Evolutionary conservation across 2,113 vertebrate genomes (phyloP), one percentile per base, ranked within the genome.

Genomic region (Pygoscelis adeliae): DNA sequence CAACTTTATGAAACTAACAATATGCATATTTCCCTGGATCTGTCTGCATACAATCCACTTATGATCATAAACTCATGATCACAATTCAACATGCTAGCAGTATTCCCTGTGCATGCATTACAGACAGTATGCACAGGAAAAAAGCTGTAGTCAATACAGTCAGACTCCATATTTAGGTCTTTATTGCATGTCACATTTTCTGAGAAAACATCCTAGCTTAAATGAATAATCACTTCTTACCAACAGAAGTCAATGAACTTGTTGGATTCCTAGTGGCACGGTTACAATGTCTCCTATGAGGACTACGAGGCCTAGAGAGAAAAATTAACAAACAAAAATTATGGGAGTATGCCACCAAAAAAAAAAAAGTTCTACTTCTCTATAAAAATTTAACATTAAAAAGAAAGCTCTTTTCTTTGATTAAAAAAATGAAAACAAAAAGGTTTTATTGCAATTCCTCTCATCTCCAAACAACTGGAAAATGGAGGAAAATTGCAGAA

Each of bases 191-290:
- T 32, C 55, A 36, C 13, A 22, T 56, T 83, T 92, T 71, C 66
- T 70, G 22, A 42, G 49, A 40, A 72, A 19, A 76, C 15, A 65
- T 29, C 15, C 34, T 13, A 38, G 21, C 11, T 91, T 80, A 62
- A 74, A 83, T 44, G 20, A 87, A 73, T 30, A 61, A 83, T 23
- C 42, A 46, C 32, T 86, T 67, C 98, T 97, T 98, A 99, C 99
- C 99, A 27, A 99, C 98, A 97, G 99, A 99, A 67, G 99, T 99
- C 97, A 99, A 98, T 6, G 98, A 98, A 71, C 80, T 97, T 50
- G 97, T 97, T 53, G 98, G 98, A 67, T 98, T 98, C 92, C 98
- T 98, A 87, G 96, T 91, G 95, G 98, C 81, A 44, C 99, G 98
- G 89, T 97, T 98, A 67, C 98, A 98, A 92, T 98, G 98, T 93